Evolutionary conservation across 2,113 vertebrate species (phyloP).

Genomic region (Arothron firmamentum): DNA sequence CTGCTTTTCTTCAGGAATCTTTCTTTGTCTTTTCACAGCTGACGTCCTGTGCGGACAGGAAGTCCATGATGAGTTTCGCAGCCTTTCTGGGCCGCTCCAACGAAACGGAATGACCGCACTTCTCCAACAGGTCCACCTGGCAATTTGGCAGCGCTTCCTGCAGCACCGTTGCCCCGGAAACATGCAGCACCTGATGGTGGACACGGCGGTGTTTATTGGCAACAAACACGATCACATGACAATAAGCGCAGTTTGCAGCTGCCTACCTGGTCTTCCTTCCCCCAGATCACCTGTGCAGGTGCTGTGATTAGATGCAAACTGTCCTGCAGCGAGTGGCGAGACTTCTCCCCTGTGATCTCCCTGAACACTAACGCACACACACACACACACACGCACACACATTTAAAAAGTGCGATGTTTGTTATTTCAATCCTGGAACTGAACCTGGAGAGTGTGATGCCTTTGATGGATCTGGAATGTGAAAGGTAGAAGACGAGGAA

Average conservation of each 20-base stretch:
- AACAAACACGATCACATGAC: too few species aligned
- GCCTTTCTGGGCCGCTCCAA: constrained; percentile 89
- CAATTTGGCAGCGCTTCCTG: constrained; percentile 73
- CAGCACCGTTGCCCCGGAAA: constrained; percentile 82
- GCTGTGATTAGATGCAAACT: constrained; percentile 84
- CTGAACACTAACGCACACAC: constrained; percentile 55
- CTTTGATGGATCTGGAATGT: too few species aligned
- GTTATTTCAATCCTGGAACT: too few species aligned
- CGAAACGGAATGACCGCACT: constrained; percentile 88
- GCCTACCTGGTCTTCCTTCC: constrained; percentile 89
- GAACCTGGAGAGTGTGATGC: too few species aligned
- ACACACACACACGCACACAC: neutral
- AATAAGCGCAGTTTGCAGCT: neutral
- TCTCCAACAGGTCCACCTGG: constrained; percentile 85
- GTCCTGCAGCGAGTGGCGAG: constrained; percentile 80
- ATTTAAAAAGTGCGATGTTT: too few species aligned
- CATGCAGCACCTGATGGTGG: constrained; percentile 81
- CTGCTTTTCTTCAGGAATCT: constrained; percentile 49
- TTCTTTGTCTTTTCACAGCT: constrained; percentile 75
- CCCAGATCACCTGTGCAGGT: constrained; percentile 90
- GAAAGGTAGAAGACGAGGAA: neutral
- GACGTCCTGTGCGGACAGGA: constrained; percentile 62
- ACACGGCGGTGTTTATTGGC: neutral
- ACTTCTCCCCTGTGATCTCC: constrained; percentile 81
- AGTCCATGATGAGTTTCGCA: constrained; percentile 84